Conservation (phyloP, 2,888 invertebrate genomes). For the Drosophila prostipennis region DNA sequence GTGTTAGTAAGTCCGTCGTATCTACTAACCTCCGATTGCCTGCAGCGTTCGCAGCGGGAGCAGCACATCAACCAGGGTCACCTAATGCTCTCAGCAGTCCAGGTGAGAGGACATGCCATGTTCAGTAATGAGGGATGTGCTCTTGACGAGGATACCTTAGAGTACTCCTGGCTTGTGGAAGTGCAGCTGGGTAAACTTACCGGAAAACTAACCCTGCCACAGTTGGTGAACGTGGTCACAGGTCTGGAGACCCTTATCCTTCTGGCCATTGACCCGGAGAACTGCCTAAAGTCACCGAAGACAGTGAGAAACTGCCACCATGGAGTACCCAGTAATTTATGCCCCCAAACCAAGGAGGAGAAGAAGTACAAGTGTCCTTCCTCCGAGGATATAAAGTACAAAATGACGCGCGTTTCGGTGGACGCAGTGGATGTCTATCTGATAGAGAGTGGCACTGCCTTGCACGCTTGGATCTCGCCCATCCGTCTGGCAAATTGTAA, state of each 20-base stretch:
- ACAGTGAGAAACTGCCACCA: slow-evolving; percentile 92
- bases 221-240: slow-evolving; percentile 93
- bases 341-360: slow-evolving; percentile 88
- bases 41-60: slow-evolving; percentile 88
- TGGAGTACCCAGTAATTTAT: slow-evolving; percentile 89
- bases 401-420: slow-evolving; percentile 94
- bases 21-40: slow-evolving; percentile 90
- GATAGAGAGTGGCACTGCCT: slow-evolving; percentile 94
- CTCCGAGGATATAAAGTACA: slow-evolving; percentile 94
- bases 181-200: slow-evolving; percentile 96
- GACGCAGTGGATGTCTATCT: slow-evolving; percentile 96
- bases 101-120: slow-evolving; percentile 97
- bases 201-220: slow-evolving; percentile 95
- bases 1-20: slow-evolving; percentile 94
- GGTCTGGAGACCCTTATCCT: slow-evolving; percentile 95
- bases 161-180: slow-evolving; percentile 99
- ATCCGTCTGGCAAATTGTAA: slow-evolving; percentile 95
- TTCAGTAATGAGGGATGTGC: slow-evolving; percentile 96
- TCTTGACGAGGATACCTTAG: slow-evolving; percentile 96
- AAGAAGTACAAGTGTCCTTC: slow-evolving; percentile 91
- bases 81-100: slow-evolving; percentile 92
- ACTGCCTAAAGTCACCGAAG: slow-evolving; percentile 93
- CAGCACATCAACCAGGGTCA: slow-evolving; percentile 93
- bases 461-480: slow-evolving; percentile 95
- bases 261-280: slow-evolving; percentile 94